Conservation (phyloP, 2,113 vertebrate genomes). For the human region DNA sequence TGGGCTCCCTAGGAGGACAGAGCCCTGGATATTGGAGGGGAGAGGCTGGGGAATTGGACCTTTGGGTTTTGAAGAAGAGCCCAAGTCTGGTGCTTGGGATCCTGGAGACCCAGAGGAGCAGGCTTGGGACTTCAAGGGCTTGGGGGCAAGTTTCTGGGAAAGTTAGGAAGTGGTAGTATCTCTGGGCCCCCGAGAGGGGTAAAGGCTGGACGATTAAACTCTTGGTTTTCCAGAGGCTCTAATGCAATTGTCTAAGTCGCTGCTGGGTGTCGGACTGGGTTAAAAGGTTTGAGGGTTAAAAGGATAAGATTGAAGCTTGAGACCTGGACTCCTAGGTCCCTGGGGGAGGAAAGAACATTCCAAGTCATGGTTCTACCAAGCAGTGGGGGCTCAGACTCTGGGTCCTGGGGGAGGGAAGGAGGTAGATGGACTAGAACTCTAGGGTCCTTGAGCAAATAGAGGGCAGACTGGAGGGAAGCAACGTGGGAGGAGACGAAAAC, state of each 20-base stretch:
- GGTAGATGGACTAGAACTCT: not conserved
- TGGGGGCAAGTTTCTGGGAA: not conserved
- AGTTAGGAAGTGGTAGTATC: not conserved
- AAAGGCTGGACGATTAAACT: not conserved
- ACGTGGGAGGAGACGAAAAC: not conserved
- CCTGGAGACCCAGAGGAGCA: not conserved
- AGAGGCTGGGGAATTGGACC: not conserved
- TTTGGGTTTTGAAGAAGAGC: not conserved
- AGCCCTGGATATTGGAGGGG: not conserved
- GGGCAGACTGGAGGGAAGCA: not conserved
- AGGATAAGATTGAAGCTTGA: not conserved
- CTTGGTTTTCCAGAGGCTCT: not conserved
- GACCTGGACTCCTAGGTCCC: not conserved
- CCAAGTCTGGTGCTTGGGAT: not conserved
- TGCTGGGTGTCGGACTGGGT: not conserved
- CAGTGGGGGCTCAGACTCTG: not conserved
- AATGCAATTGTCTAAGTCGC: not conserved
- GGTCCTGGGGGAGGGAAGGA: not conserved
- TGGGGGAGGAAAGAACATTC: not conserved
- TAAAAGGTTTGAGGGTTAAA: not conserved
- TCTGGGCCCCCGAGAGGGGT: not conserved
- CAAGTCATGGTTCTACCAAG: not conserved
- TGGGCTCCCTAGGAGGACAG: not conserved
- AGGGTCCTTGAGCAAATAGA: not conserved
- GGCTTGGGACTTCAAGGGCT: not conserved